Conservation (phyloP, 2,888 invertebrate genomes). For the Steromphala cineraria region DNA sequence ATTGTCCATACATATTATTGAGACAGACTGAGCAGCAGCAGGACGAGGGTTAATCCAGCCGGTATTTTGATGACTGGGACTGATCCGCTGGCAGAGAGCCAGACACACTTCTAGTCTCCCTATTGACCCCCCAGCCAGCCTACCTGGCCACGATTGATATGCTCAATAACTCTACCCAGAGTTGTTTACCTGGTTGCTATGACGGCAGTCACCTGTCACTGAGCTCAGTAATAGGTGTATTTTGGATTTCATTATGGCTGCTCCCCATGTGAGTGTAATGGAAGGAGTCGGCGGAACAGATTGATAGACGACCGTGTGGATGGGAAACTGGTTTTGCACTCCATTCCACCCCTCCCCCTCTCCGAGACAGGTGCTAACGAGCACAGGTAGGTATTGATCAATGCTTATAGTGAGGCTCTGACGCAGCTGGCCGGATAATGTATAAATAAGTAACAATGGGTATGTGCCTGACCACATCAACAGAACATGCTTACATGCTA, state of each 20-base stretch:
- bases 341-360: background rate
- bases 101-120: background rate
- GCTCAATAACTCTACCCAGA: background rate
- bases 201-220: conserved; percentile 24
- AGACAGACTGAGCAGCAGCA: too few species aligned
- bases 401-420: background rate
- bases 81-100: background rate
- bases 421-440: too few species aligned
- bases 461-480: too few species aligned
- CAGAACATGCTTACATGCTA: too few species aligned
- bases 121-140: background rate
- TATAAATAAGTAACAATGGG: too few species aligned
- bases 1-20: too few species aligned
- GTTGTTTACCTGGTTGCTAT: conserved; percentile 38
- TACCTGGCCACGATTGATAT: conserved; percentile 11
- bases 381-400: conserved; percentile 7
- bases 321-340: background rate
- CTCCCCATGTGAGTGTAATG: background rate
- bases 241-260: conserved; percentile 2
- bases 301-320: background rate
- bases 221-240: conserved; percentile 5
- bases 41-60: too few species aligned
- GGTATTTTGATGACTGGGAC: too few species aligned
- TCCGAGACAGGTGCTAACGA: background rate
- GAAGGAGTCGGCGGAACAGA: background rate